phyloP scores from a whole-genome alignment of 2,888 invertebrate species.

The Mesorhabditis spiculigera region DNA sequence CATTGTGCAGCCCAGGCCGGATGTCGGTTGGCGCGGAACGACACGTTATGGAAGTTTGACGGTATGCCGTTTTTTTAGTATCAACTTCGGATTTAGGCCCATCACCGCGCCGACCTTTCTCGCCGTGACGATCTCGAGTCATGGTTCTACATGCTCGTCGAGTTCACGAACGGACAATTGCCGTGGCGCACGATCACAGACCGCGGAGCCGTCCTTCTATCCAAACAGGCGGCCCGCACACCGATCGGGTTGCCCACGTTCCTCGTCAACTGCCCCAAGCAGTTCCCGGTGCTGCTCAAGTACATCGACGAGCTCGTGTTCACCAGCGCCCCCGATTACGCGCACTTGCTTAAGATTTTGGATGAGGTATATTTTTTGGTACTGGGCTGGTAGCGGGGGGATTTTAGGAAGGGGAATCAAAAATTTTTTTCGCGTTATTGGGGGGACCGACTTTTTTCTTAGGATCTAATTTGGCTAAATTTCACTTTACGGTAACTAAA shows the following conservation, averaged over 20 bases:
- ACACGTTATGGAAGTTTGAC: conserved; percentile 40
- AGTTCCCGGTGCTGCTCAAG: conserved; percentile 31
- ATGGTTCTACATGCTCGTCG: conserved; percentile 47
- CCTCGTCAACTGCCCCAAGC: conserved; percentile 33
- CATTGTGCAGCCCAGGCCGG: conserved; percentile 33
- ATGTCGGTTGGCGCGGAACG: conserved; percentile 50
- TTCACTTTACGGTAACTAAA: too few species aligned
- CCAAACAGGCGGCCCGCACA: not conserved
- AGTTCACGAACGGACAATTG: conserved; percentile 36
- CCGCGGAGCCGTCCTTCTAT: not conserved
- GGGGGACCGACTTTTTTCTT: too few species aligned
- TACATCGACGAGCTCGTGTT: conserved; percentile 38
- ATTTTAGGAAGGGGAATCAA: too few species aligned
- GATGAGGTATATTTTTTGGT: conserved; percentile 26
- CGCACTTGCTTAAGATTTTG: conserved; percentile 27
- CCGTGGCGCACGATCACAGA: conserved; percentile 40
- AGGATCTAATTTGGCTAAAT: too few species aligned
- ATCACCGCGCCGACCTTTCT: conserved; percentile 23
- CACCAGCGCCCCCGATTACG: conserved; percentile 38
- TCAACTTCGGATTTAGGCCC: not conserved
- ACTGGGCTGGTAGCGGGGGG: too few species aligned
- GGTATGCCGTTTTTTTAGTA: not conserved
- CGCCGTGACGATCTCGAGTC: conserved; percentile 42
- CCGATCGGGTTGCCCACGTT: conserved; percentile 24
- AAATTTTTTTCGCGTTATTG: too few species aligned